Evolutionary conservation across 1,140 invertebrate species (phyloP).

Genomic region (Amphibalanus amphitrite): DNA sequence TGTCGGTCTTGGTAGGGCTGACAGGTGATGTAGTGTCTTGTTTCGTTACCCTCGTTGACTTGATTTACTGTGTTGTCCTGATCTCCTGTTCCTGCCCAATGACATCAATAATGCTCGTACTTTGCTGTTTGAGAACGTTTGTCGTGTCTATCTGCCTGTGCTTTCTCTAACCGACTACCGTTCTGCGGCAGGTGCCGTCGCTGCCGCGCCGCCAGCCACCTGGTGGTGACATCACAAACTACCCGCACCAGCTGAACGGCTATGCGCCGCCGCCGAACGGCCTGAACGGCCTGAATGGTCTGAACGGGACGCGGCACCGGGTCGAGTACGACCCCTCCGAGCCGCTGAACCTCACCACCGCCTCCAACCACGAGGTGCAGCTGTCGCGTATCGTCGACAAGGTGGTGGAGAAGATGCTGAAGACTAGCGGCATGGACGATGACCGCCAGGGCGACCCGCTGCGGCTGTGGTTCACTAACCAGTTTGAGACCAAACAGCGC

Average conservation of each 20-base stretch:
- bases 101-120: no score
- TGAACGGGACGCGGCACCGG: background rate
- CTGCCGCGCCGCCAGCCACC: no score
- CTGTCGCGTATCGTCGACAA: background rate
- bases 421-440: background rate
- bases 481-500: background rate
- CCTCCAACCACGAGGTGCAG: background rate
- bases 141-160: no score
- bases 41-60: no score
- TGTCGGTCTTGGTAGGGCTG: no score
- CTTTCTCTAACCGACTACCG: background rate
- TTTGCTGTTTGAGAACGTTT: no score
- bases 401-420: background rate
- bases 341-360: background rate
- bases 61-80: no score
- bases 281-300: background rate
- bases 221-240: background rate
- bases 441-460: conserved; percentile 1
- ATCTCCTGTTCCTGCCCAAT: no score
- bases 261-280: background rate
- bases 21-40: no score
- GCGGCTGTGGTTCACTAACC: conserved; percentile 3
- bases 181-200: background rate
- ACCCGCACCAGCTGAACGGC: background rate
- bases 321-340: background rate